Evolutionary conservation across 2,888 invertebrate species (phyloP).

Genomic region (Tinea trinotella): DNA sequence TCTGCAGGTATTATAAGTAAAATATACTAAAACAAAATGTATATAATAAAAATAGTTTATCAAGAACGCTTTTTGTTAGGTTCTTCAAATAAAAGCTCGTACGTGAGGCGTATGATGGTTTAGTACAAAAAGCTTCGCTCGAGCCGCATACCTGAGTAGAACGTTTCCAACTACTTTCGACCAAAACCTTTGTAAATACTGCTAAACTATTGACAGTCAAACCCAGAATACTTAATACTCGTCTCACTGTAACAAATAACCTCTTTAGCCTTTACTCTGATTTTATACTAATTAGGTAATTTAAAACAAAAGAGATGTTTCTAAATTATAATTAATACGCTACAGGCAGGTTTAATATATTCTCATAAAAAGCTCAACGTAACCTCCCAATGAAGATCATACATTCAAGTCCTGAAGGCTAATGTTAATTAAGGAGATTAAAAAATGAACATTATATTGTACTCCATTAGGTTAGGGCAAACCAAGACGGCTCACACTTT

Average conservation of each 20-base stretch:
- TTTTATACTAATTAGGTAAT: no score
- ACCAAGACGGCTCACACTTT: background rate
- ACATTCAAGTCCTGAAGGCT: background rate
- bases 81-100: conserved; percentile 19
- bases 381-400: background rate
- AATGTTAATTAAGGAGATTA: background rate
- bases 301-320: no score
- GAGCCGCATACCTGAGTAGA: conserved; percentile 27
- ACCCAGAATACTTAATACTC: background rate
- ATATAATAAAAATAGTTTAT: background rate
- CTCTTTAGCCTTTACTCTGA: no score
- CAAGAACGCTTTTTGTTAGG: background rate
- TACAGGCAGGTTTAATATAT: background rate
- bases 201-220: background rate
- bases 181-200: conserved; percentile 5
- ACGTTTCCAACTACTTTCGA: conserved; percentile 25
- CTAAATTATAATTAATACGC: background rate
- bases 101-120: conserved; percentile 22
- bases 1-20: background rate
- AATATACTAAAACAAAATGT: background rate
- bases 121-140: conserved; percentile 26
- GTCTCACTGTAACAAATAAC: no score
- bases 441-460: background rate
- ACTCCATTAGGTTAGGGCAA: conserved; percentile 4
- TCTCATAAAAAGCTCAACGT: no score